Evolutionary conservation across 2,113 vertebrate genomes (phyloP), one percentile per base, ranked within the genome.

Genomic region (Python bivittatus): DNA sequence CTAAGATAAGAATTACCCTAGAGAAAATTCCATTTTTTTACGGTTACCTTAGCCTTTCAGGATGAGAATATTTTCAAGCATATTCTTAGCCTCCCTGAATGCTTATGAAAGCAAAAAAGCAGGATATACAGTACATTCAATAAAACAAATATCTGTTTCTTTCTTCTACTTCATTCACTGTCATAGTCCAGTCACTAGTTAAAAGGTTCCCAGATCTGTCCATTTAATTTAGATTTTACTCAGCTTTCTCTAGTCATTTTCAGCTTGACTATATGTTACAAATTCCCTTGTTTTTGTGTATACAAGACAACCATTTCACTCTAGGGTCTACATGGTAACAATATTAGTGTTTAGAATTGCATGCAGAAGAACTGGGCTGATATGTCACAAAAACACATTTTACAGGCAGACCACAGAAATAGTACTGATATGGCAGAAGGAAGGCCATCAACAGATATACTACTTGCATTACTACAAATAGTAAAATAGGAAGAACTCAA

Each of bases 21-120:
- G 10, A 53, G 7, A 64, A 89, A n/a, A 52, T 88, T 29, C 13
- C 13, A 61, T 60, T 44, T 61, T 88, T 88, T 33, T 29, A 88
- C 11, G 33, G 20, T n/a, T 12, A 87, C 8, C n/a, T 33, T 88
- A 38, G 33, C 27, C 48, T 54, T 90, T 54, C 12, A 79, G 17
- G 33, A 53, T 72, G 29, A 72, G n/a, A 72, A n/a, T 33, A 72
- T 72, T n/a, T 48, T 52, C 92, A 92, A 44, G 33, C 68, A 84
- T n/a, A 44, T 85, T 84, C 84, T 93, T 94, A 86, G 17, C 91
- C 87, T 91, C 61, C 60, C 60, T 17, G 48, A 86, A 33, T 72
- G 64, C 68, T 33, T 72, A 33, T 72, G 68, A 72, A 72, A 33
- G 29, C 64, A 33, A n/a, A 72, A 38, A 72, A 84, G 91, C 84